These are phyloP conservation scores for Drosophila sulfurigaster DNA, from an alignment of 1,140 invertebrate species.

Conservation along the genomic window DNA sequence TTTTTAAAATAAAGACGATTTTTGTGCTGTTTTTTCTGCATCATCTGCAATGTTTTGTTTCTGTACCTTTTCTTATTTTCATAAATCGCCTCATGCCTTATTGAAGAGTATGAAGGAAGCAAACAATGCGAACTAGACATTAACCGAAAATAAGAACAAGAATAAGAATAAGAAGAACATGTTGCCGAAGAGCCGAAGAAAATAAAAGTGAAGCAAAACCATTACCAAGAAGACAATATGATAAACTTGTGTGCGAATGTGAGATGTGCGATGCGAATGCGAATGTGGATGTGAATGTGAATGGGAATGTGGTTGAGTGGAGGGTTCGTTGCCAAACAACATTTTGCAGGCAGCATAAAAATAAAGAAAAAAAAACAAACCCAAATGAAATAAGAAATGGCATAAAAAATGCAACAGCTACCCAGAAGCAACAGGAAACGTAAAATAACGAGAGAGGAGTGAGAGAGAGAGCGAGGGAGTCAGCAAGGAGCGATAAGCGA, in stretches of 20 bases:
- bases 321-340: conserved; percentile 20
- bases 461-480: neutral
- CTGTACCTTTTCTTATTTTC: too few relatives aligned
- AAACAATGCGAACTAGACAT: conserved; percentile 29
- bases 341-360: conserved; percentile 68
- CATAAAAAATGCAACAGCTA: conserved; percentile 80
- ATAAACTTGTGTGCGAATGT: conserved; percentile 49
- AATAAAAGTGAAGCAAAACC: conserved; percentile 15
- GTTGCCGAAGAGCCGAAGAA: conserved; percentile 10
- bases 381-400: conserved; percentile 52
- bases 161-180: conserved; percentile 17
- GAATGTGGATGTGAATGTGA: conserved; percentile 27
- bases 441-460: neutral
- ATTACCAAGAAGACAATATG: conserved; percentile 64
- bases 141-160: conserved; percentile 15
- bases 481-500: conserved; percentile 18
- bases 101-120: conserved; percentile 21
- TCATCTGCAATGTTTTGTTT: too few relatives aligned
- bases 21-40: too few relatives aligned
- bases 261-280: conserved; percentile 20
- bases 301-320: conserved; percentile 22
- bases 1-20: too few relatives aligned
- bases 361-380: conserved; percentile 68
- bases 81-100: too few relatives aligned
- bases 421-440: conserved; percentile 62